Evolutionary conservation across 2,888 invertebrate species (phyloP).

Genomic region (Mylabris sibirica): DNA sequence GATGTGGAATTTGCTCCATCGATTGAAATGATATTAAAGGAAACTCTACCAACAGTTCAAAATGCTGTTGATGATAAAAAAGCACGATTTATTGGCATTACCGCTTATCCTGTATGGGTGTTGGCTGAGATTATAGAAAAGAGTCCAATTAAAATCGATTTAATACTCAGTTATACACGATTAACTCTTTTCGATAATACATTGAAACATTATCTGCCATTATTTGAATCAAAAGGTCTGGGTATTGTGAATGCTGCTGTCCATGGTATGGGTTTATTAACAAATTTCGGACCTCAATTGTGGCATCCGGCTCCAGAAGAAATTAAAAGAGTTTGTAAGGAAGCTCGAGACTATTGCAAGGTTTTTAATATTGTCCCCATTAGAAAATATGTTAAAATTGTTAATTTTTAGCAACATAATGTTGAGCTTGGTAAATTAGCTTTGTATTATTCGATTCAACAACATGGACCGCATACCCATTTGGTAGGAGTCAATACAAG

Average conservation of each 20-base stretch:
- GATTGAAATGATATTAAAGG: conserved; percentile 77
- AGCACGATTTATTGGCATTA: conserved; percentile 83
- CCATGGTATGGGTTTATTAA: conserved; percentile 83
- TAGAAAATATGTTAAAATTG: conserved; percentile 1
- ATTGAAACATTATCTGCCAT: conserved; percentile 75
- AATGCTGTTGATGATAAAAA: conserved; percentile 76
- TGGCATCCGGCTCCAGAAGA: conserved; percentile 84
- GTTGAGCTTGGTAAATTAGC: conserved; percentile 78
- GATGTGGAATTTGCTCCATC: conserved; percentile 88
- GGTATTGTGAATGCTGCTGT: conserved; percentile 87
- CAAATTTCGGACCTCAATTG: conserved; percentile 73
- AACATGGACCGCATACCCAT: conserved; percentile 72
- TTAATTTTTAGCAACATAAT: conserved; percentile 61
- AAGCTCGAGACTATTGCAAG: conserved; percentile 73
- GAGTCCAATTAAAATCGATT: conserved; percentile 68
- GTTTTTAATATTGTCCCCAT: conserved; percentile 57
- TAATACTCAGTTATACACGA: conserved; percentile 80
- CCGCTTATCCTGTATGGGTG: conserved; percentile 82
- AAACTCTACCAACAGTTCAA: conserved; percentile 85
- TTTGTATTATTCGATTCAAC: conserved; percentile 69
- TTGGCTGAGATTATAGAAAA: conserved; percentile 78
- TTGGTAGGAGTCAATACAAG: conserved; percentile 79
- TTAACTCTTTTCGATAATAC: conserved; percentile 82
- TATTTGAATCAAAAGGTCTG: conserved; percentile 75
- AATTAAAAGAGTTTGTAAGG: conserved; percentile 67